Percentiles rank a stretch among this genome's conserved stretches.
These are phyloP conservation scores for Athalia circularis DNA, from an alignment of 2,888 invertebrate species.

Conservation along the genomic window DNA sequence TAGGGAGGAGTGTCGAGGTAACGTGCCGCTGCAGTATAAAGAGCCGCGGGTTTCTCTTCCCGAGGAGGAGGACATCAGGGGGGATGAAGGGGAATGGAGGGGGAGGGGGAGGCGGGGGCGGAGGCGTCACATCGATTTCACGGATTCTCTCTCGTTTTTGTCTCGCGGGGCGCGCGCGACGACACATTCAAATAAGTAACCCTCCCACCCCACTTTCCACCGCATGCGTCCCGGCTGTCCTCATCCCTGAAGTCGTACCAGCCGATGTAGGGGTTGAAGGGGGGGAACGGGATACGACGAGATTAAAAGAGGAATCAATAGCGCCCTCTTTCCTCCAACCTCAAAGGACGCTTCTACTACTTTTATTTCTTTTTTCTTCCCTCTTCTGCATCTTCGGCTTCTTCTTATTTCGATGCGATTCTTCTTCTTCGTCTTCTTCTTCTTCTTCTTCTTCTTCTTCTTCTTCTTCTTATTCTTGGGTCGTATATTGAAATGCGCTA, in stretches of 20 bases:
- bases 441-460: constrained; percentile 54
- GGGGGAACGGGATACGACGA: constrained; percentile 62
- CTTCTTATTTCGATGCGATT: too few species aligned
- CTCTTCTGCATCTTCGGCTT: constrained; percentile 63
- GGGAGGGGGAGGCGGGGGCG: constrained; percentile 44
- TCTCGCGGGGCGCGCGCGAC: constrained; percentile 64
- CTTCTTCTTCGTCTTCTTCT: constrained; percentile 54
- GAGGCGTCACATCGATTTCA: constrained; percentile 67
- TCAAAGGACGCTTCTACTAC: constrained; percentile 66
- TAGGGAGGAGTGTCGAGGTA: too few species aligned
- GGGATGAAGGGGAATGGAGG: constrained; percentile 35
- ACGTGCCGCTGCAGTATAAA: constrained; percentile 4
- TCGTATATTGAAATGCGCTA: constrained; percentile 73
- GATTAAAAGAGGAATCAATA: constrained; percentile 74
- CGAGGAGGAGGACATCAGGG: neutral
- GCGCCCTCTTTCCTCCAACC: constrained; percentile 62
- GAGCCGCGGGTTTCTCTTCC: neutral
- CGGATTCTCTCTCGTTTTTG: constrained; percentile 67
- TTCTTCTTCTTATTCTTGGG: constrained; percentile 54
- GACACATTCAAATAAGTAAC: constrained; percentile 73
- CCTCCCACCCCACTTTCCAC: constrained; percentile 38
- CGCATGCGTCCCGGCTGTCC: constrained; percentile 33
- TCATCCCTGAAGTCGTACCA: constrained; percentile 43
- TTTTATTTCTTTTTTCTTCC: constrained; percentile 58
- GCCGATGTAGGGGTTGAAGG: neutral